Evolutionary conservation across 2,888 invertebrate species (phyloP).

Genomic region (Apodemia arnacis): DNA sequence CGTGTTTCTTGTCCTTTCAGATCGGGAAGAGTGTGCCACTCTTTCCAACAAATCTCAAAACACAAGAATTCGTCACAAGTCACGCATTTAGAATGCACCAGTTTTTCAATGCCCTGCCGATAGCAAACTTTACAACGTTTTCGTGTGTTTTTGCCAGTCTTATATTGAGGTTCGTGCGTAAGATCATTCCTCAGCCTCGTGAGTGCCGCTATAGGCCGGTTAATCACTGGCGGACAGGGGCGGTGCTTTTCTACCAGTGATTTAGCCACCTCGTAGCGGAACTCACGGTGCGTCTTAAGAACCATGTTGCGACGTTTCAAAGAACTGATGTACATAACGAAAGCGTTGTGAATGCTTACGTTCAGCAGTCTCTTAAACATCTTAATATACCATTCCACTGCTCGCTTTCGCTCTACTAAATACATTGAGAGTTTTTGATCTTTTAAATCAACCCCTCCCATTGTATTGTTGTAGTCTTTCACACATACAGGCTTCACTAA

Average conservation of each 20-base stretch:
- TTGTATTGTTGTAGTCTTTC: conserved; percentile 74
- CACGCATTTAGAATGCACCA: conserved; percentile 7
- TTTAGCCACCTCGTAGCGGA: conserved; percentile 4
- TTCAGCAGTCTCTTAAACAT: conserved; percentile 40
- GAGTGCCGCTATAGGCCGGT: not conserved
- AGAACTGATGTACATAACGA: not conserved
- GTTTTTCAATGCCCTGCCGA: not conserved
- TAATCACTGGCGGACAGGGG: not conserved
- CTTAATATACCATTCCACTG: conserved; percentile 43
- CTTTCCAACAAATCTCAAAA: conserved; percentile 10
- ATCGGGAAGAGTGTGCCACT: not conserved
- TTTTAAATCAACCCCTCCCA: conserved; percentile 54
- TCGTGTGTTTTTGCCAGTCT: not conserved
- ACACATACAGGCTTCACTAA: conserved; percentile 32
- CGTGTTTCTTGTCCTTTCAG: not conserved
- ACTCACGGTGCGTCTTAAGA: not conserved
- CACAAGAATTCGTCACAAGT: conserved; percentile 8
- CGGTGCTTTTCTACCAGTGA: conserved; percentile 5
- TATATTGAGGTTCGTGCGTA: not conserved
- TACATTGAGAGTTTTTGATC: conserved; percentile 58
- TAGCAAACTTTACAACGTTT: conserved; percentile 3
- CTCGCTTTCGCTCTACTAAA: conserved; percentile 64
- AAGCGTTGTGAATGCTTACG: conserved; percentile 6
- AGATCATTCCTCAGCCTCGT: conserved; percentile 1
- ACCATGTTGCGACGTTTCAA: not conserved